phyloP scores from a whole-genome alignment of 2,888 invertebrate species.

The Drosophila austrosaltans region DNA sequence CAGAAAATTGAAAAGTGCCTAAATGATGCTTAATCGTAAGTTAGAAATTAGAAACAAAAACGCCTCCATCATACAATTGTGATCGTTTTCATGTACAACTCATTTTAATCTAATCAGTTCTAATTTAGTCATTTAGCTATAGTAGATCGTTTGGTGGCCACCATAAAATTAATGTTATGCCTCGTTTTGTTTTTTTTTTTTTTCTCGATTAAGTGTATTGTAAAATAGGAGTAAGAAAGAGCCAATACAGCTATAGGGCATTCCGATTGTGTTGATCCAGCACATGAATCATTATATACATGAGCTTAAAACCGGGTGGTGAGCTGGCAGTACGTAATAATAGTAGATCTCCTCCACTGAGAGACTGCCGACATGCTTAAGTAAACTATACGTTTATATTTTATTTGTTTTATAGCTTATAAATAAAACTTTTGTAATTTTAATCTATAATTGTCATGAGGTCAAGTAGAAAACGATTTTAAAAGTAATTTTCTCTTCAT shows the following conservation, averaged over 20 bases:
- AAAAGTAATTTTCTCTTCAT: too few relatives aligned
- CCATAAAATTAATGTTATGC: conserved; percentile 23
- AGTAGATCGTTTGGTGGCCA: conserved; percentile 38
- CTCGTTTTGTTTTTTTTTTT: not conserved
- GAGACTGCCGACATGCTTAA: not conserved
- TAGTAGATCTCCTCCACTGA: not conserved
- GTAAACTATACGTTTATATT: not conserved
- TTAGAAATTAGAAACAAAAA: conserved; percentile 32
- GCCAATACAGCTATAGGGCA: too few relatives aligned
- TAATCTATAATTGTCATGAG: not conserved
- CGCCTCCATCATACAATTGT: conserved; percentile 68
- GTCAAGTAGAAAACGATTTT: too few relatives aligned
- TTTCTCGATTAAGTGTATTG: not conserved
- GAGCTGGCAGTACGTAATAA: not conserved
- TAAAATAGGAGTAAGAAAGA: not conserved
- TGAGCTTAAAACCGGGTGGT: not conserved
- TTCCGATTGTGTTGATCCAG: too few relatives aligned
- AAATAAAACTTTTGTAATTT: not conserved
- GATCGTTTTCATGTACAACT: conserved; percentile 72
- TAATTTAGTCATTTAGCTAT: conserved; percentile 17
- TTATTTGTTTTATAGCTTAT: not conserved
- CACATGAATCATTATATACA: not conserved
- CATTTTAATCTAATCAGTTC: conserved; percentile 38
- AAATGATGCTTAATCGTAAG: conserved; percentile 55
- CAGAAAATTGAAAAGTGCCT: conserved; percentile 61